Evolutionary conservation across 2,888 invertebrate species (phyloP), one percentile per base, ranked within the genome.

Genomic region (Corythucha ciliata): DNA sequence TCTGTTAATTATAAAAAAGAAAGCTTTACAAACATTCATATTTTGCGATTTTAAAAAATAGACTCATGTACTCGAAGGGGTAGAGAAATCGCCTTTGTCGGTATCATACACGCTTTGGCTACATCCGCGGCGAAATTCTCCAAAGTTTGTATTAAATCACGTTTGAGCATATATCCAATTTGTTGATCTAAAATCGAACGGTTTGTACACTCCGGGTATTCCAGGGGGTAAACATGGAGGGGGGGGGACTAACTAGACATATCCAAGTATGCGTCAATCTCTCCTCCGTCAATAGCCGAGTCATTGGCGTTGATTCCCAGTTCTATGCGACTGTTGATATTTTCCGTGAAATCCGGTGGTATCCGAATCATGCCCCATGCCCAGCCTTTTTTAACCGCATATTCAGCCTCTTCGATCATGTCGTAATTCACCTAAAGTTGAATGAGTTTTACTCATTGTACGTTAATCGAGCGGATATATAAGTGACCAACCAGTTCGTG

Each of bases 341-440:
- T 74, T 4, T 70, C 69, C 0, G 89, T 82, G 67, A 87, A 93
- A 69, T 91, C 90, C 0, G 73, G 63, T 0, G 78, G 74, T 58
- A 93, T 84, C 3, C 78, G 73, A 10, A 93, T 66, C 0, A 83
- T 79, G 0, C 80, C 89, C 77, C 90, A 86, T 1, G 83, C 78
- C 55, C 77, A 71, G 0, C 90, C 91, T 27, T 71, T 72, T 20
- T 71, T 67, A 0, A 91, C 87, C 16, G 79, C 79, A 3, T 73
- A 63, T 58, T 75, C 72, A 0, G 87, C 91, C 0, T 72, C 70
- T 0, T 76, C 77, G 48, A 77, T 75, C 4, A 68, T 69, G 4
- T 73, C 70, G 55, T 76, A 78, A 33, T 69, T 69, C 58, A 74
- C 69, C 79, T 79, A 53, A 49, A 48, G 45, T 2, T 14, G 14